phyloP scores from a whole-genome alignment of 2,113 vertebrate species.

The Heterocephalus glaber region DNA sequence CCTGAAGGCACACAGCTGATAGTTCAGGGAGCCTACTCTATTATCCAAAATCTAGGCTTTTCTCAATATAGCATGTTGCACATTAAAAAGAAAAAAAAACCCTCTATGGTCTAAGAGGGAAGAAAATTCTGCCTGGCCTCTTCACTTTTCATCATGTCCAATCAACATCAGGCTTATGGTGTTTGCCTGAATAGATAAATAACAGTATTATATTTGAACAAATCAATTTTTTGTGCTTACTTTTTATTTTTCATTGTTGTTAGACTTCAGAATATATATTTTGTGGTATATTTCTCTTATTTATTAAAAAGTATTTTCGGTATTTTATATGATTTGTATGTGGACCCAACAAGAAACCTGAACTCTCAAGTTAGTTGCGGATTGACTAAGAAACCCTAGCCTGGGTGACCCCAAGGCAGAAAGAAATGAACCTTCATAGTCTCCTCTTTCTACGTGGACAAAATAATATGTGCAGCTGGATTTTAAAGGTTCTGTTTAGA shows the following conservation, averaged over 20 bases:
- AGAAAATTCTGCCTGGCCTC: not conserved
- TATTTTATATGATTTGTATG: not conserved
- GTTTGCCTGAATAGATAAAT: not conserved
- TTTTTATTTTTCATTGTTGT: constrained; percentile 29
- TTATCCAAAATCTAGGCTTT: not conserved
- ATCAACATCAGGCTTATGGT: not conserved
- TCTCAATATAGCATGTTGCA: not conserved
- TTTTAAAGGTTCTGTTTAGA: not conserved
- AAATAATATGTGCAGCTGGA: not conserved
- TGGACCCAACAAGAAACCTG: not conserved
- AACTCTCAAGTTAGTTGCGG: not conserved
- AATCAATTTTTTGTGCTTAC: not conserved
- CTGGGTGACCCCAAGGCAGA: not conserved
- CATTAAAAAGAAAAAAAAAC: not conserved
- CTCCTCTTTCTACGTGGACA: not conserved
- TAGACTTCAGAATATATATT: not conserved
- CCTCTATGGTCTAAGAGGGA: not conserved
- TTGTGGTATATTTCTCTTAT: not conserved
- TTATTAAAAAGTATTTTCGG: not conserved
- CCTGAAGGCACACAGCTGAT: not conserved
- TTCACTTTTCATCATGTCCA: not conserved
- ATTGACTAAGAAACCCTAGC: not conserved
- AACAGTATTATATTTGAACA: not conserved
- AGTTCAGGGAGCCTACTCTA: not conserved
- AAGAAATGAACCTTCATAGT: not conserved